These are phyloP conservation scores for Proterorhinus semilunaris DNA, from an alignment of 2,113 vertebrate species.

Conservation along the genomic window DNA sequence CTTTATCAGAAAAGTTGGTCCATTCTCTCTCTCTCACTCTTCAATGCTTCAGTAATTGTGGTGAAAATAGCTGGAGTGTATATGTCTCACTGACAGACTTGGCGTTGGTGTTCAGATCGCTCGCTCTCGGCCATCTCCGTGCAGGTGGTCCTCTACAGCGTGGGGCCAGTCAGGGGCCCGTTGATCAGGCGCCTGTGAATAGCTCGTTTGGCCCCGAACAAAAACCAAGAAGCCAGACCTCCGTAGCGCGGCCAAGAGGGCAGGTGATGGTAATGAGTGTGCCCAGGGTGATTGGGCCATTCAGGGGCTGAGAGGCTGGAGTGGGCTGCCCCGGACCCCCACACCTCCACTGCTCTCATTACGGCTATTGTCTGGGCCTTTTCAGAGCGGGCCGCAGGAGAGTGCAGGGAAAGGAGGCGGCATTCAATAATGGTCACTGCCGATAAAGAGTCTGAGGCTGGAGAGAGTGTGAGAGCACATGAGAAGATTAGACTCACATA, in stretches of 20 bases:
- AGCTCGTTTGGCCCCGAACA: slow-evolving; percentile 64
- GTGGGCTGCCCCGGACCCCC: slow-evolving; percentile 52
- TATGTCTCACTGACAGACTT: background rate
- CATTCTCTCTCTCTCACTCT: background rate
- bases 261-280: slow-evolving; percentile 70
- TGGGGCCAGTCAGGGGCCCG: slow-evolving; percentile 58
- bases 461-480: slow-evolving; percentile 23
- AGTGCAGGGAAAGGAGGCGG: slow-evolving; percentile 40
- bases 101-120: background rate
- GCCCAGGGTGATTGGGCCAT: slow-evolving; percentile 77
- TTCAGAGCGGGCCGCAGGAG: slow-evolving; percentile 59
- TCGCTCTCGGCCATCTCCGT: slow-evolving; percentile 29
- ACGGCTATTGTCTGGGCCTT: slow-evolving; percentile 72
- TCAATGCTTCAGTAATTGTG: background rate
- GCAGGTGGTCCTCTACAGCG: slow-evolving; percentile 67
- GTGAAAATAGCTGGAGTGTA: background rate
- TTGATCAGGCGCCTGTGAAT: slow-evolving; percentile 66
- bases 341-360: slow-evolving; percentile 72
- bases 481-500: slow-evolving; percentile 45
- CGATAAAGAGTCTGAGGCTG: slow-evolving; percentile 53
- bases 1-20: background rate
- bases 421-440: slow-evolving; percentile 71
- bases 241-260: slow-evolving; percentile 65
- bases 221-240: slow-evolving; percentile 68
- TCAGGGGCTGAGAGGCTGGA: slow-evolving; percentile 71